phyloP scores from a whole-genome alignment of 2,797 vertebrate species.

The Betta splendens region DNA sequence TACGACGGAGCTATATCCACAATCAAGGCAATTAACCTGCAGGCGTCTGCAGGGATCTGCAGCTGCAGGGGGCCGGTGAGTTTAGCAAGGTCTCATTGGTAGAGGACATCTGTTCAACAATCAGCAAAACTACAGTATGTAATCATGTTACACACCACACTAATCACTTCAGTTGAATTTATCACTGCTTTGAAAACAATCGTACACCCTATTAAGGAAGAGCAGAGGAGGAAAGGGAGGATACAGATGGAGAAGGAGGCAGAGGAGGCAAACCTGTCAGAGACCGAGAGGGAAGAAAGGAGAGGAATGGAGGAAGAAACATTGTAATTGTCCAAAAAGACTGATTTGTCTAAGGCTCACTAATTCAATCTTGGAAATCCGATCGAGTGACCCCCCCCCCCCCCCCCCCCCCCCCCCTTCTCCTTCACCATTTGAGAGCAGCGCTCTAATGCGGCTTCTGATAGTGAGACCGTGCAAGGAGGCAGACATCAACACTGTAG shows the following conservation, averaged over 20 bases:
- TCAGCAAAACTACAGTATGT: slow-evolving; percentile 78
- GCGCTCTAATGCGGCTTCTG: slow-evolving; percentile 72
- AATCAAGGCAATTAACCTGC: slow-evolving; percentile 84
- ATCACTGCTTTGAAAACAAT: slow-evolving; percentile 78
- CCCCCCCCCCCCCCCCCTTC: slow-evolving; percentile 4
- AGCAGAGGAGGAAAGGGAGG: slow-evolving; percentile 28
- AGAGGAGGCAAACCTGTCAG: slow-evolving; percentile 17
- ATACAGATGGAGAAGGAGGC: slow-evolving; percentile 15
- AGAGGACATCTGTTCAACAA: slow-evolving; percentile 83
- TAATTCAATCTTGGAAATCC: slow-evolving; percentile 78
- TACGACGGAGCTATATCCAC: slow-evolving; percentile 66
- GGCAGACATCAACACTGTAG: slow-evolving; percentile 57
- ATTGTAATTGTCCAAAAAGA: slow-evolving; percentile 49
- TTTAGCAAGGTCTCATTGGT: slow-evolving; percentile 71
- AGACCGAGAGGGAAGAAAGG: slow-evolving; percentile 15
- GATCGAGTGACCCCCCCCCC: slow-evolving; percentile 52
- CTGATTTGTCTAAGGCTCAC: slow-evolving; percentile 63
- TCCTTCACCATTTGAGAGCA: slow-evolving; percentile 51
- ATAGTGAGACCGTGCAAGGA: slow-evolving; percentile 63
- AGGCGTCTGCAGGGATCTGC: slow-evolving; percentile 69
- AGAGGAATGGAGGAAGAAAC: slow-evolving; percentile 32
- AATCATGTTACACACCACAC: slow-evolving; percentile 83
- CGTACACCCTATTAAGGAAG: slow-evolving; percentile 50
- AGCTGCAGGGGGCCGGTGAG: slow-evolving; percentile 69
- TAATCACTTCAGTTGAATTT: slow-evolving; percentile 85